These are phyloP conservation scores for Drosophila meridiana DNA, from an alignment of 2,888 invertebrate genomes.

Conservation along the genomic window DNA sequence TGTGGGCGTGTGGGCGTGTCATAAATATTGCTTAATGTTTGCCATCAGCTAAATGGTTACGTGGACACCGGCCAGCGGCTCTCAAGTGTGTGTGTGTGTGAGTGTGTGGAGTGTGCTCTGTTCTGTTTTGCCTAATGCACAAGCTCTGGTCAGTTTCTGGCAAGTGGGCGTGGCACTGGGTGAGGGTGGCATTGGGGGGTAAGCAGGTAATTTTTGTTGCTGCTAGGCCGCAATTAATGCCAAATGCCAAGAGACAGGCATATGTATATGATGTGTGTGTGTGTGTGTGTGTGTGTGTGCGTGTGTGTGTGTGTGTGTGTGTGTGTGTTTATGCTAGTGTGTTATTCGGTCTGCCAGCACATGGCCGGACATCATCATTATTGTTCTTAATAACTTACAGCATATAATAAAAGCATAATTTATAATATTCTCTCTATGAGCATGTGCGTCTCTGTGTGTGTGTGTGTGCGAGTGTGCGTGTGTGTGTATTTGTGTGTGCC, in stretches of 20 bases:
- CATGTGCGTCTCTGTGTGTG: neutral
- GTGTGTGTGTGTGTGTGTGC: neutral
- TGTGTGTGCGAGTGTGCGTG: slow-evolving; percentile 2
- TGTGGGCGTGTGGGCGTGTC: slow-evolving; percentile 35
- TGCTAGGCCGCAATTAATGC: slow-evolving; percentile 79
- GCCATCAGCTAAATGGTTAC: slow-evolving; percentile 64
- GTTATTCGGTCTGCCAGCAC: slow-evolving; percentile 41
- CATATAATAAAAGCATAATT: slow-evolving; percentile 76
- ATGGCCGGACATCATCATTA: slow-evolving; percentile 79
- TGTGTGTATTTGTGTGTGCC: slow-evolving; percentile 23
- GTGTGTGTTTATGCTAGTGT: slow-evolving; percentile 9
- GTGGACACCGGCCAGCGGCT: slow-evolving; percentile 30
- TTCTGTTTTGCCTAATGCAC: slow-evolving; percentile 58
- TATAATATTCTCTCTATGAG: slow-evolving; percentile 58
- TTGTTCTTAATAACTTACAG: slow-evolving; percentile 72
- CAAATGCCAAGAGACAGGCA: slow-evolving; percentile 58
- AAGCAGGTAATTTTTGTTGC: slow-evolving; percentile 69
- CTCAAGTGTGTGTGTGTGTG: slow-evolving; percentile 11
- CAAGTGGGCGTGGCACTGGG: slow-evolving; percentile 15
- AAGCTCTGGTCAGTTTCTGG: slow-evolving; percentile 25
- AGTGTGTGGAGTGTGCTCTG: neutral
- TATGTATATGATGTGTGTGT: slow-evolving; percentile 9
- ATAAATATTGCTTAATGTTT: slow-evolving; percentile 77
- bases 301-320: slow-evolving; percentile 16
- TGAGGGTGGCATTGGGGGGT: neutral